phyloP scores from a whole-genome alignment of 1,140 invertebrate genomes.

The Euura lappo region DNA sequence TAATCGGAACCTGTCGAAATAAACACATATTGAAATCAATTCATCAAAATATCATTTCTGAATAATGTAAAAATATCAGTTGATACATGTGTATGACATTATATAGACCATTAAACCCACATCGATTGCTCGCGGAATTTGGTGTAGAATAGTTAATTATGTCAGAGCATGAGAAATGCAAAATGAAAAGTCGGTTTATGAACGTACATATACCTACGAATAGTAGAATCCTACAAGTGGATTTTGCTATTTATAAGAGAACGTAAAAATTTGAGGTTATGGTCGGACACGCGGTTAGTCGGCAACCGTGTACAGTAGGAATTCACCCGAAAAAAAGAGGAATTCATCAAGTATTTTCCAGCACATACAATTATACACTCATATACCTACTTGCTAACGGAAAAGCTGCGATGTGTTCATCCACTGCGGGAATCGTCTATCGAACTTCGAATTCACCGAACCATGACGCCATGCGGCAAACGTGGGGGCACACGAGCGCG shows the following conservation, averaged over 20 bases:
- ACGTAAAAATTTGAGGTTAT: neutral
- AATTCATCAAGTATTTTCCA: neutral
- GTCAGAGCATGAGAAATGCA: neutral
- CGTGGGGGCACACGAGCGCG: neutral
- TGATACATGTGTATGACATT: neutral
- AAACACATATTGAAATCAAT: too few relatives aligned
- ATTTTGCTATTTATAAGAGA: neutral
- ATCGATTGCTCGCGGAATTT: neutral
- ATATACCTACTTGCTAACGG: conserved; percentile 4
- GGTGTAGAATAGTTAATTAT: neutral
- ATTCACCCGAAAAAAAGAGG: neutral
- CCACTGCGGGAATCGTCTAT: neutral
- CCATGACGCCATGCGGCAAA: neutral
- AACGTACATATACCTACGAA: neutral
- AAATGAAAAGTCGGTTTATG: neutral
- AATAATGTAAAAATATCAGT: too few relatives aligned
- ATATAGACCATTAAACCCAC: neutral
- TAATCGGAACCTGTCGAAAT: too few relatives aligned
- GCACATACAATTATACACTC: neutral
- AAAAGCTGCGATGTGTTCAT: neutral
- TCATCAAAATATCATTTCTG: too few relatives aligned
- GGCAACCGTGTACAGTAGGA: neutral
- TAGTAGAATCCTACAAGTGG: neutral
- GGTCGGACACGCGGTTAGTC: neutral
- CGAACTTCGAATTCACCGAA: too few relatives aligned